phyloP scores from a whole-genome alignment of 2,797 vertebrate species.

The Enteromius paludinosus region DNA sequence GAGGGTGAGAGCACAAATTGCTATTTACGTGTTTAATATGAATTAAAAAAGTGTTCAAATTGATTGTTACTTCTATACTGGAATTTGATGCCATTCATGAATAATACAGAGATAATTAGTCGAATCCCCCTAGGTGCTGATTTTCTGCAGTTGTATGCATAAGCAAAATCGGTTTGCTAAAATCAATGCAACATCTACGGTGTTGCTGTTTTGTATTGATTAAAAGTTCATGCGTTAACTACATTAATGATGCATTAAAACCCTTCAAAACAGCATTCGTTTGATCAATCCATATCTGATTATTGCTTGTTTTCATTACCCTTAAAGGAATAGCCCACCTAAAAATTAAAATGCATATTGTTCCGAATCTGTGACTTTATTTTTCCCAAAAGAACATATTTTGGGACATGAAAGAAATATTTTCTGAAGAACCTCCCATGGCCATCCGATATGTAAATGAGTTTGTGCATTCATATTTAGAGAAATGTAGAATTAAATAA shows the following conservation, averaged over 20 bases:
- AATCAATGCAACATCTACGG: not conserved
- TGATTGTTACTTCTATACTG: slow-evolving; percentile 5
- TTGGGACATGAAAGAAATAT: not conserved
- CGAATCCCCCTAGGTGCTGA: slow-evolving; percentile 7
- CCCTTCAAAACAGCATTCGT: not conserved
- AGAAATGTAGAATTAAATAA: not conserved
- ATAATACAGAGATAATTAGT: slow-evolving; percentile 47
- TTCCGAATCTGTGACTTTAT: not conserved
- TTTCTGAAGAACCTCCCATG: not conserved
- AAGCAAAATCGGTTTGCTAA: not conserved
- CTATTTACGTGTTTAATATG: slow-evolving; percentile 46
- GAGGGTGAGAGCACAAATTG: slow-evolving; percentile 36
- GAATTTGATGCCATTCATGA: slow-evolving; percentile 50
- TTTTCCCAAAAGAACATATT: not conserved
- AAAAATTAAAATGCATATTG: not conserved
- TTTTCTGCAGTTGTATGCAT: slow-evolving; percentile 24
- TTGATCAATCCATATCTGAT: not conserved
- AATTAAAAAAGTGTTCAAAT: slow-evolving; percentile 32
- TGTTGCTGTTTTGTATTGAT: not conserved
- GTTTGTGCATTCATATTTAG: not conserved
- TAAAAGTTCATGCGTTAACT: not conserved
- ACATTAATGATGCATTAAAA: not conserved
- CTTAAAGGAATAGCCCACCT: not conserved
- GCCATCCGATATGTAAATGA: not conserved
- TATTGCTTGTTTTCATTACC: not conserved